phyloP scores from a whole-genome alignment of 2,888 invertebrate genomes.

The Oscheius onirici region DNA sequence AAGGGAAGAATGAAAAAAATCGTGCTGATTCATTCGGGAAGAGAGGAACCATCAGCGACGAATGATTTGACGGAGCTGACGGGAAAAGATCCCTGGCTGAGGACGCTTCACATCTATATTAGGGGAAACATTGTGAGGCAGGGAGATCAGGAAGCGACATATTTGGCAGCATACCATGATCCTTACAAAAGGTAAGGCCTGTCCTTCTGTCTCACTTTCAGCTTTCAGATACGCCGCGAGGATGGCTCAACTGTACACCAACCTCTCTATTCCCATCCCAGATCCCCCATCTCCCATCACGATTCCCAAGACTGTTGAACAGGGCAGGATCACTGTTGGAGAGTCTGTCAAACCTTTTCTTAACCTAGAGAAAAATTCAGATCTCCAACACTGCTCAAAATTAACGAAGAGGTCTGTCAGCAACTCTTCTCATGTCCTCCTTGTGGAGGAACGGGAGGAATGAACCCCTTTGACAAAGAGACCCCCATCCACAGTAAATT shows the following conservation, averaged over 20 bases:
- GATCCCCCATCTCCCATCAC: background rate
- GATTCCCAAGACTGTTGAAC: constrained; percentile 5
- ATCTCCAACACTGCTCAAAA: background rate
- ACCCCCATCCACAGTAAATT: constrained; percentile 16
- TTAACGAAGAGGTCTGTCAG: constrained; percentile 24
- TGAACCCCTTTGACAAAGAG: constrained; percentile 22
- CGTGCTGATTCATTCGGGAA: constrained; percentile 30
- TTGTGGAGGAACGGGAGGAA: constrained; percentile 9
- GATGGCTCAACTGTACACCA: constrained; percentile 33
- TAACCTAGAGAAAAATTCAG: background rate
- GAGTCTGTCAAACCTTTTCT: constrained; percentile 13
- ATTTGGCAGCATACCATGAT: constrained; percentile 27
- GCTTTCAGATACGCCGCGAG: constrained; percentile 23
- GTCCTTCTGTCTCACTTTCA: background rate
- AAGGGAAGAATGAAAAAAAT: constrained; percentile 36
- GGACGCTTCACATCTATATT: constrained; percentile 15
- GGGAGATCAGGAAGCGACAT: constrained; percentile 6
- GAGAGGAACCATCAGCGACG: constrained; percentile 3
- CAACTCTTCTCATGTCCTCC: constrained; percentile 35
- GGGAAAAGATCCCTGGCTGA: constrained; percentile 25
- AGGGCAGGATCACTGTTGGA: constrained; percentile 27
- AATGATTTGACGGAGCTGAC: constrained; percentile 14
- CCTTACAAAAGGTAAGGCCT: constrained; percentile 25
- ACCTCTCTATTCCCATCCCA: constrained; percentile 21
- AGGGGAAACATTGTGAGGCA: background rate